phyloP scores from a whole-genome alignment of 2,888 invertebrate genomes.

The Drosophila colorata region DNA sequence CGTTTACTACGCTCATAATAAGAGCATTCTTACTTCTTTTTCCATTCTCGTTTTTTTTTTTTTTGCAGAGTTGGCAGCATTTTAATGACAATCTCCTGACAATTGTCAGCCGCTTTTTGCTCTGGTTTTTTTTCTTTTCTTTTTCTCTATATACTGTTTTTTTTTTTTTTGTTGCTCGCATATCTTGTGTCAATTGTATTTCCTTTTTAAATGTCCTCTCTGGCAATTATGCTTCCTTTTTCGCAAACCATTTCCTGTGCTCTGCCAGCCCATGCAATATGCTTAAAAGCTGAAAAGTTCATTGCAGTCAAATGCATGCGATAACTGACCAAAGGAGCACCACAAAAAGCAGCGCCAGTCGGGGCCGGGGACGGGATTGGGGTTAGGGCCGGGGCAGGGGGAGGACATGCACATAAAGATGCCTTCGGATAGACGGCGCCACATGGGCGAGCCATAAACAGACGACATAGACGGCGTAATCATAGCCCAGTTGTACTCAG shows the following conservation, averaged over 20 bases:
- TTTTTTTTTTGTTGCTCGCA: constrained; percentile 15
- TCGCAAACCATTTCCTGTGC: constrained; percentile 55
- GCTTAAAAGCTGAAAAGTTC: constrained; percentile 51
- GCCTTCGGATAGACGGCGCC: constrained; percentile 66
- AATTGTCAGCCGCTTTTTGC: constrained; percentile 45
- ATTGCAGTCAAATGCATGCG: constrained; percentile 63
- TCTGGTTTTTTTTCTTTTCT: neutral
- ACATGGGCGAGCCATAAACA: constrained; percentile 69
- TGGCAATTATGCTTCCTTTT: constrained; percentile 68
- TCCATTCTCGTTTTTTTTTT: neutral
- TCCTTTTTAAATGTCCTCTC: constrained; percentile 59
- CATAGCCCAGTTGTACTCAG: constrained; percentile 47
- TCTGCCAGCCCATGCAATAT: constrained; percentile 20
- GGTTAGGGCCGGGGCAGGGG: neutral
- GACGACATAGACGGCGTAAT: constrained; percentile 35
- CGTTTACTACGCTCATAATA: neutral
- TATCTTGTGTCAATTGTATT: constrained; percentile 64
- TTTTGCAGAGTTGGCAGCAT: constrained; percentile 40
- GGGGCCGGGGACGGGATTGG: too few relatives aligned
- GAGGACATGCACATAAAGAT: constrained; percentile 45
- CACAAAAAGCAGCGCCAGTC: constrained; percentile 5
- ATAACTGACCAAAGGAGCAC: constrained; percentile 31
- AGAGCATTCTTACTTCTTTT: neutral
- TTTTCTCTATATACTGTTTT: neutral
- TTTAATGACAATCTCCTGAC: constrained; percentile 57